phyloP scores from a whole-genome alignment of 2,113 vertebrate species.

The Macroglossus sobrinus region DNA sequence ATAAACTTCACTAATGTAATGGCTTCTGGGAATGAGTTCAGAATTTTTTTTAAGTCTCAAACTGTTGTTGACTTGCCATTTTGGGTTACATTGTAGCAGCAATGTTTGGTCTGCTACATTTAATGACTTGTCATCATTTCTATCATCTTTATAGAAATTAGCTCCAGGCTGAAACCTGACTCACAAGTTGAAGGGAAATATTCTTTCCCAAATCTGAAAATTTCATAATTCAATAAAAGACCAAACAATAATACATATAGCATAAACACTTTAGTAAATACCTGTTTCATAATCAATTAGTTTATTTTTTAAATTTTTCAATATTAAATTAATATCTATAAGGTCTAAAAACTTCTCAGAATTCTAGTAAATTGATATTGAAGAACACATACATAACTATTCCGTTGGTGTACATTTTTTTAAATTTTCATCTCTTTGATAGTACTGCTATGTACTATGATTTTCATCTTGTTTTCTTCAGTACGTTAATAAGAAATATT shows the following conservation, averaged over 20 bases:
- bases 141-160: conserved; percentile 46
- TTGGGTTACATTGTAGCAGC: conserved; percentile 11
- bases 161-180: background rate
- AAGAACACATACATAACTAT: background rate
- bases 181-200: conserved; percentile 5
- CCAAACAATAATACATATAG: conserved; percentile 1
- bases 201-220: background rate
- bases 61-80: conserved; percentile 43
- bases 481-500: background rate
- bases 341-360: background rate
- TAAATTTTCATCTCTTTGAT: background rate
- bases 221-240: conserved; percentile 16
- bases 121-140: conserved; percentile 59
- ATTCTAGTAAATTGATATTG: background rate
- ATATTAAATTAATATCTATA: background rate
- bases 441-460: background rate
- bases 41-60: conserved; percentile 66
- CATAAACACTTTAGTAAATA: background rate
- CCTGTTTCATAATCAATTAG: background rate
- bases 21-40: conserved; percentile 65
- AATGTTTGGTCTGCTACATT: conserved; percentile 61
- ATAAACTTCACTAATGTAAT: conserved; percentile 71
- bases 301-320: background rate
- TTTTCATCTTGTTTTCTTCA: background rate
- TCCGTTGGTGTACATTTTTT: background rate